A percentile compares a stretch with the other conserved stretches of the same genome.
Conservation (phyloP, 1,140 invertebrate species). For the Meteorus sp. region DNA sequence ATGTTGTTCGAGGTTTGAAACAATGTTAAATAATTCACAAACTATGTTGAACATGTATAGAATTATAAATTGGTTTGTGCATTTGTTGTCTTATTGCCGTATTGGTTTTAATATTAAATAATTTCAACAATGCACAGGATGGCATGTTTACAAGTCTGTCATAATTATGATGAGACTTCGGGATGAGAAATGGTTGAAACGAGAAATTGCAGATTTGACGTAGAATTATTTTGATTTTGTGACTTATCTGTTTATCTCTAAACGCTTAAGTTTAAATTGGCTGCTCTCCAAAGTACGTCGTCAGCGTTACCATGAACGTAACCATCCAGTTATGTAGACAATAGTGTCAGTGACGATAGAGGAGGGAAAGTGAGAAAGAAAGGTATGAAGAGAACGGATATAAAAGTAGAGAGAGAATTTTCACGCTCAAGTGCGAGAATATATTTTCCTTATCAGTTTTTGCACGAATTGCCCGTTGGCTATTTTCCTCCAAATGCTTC, state of each 20-base stretch:
- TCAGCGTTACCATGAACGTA: background rate
- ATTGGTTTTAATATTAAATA: no score
- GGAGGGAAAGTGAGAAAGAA: background rate
- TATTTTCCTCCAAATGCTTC: background rate
- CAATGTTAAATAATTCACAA: no score
- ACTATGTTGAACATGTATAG: no score
- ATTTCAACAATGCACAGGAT: no score
- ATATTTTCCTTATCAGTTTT: conserved; percentile 19
- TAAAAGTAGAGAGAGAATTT: background rate
- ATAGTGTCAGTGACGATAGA: background rate
- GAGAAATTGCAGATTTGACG: background rate
- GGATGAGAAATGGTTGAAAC: no score
- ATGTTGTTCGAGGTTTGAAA: no score
- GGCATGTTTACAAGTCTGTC: no score
- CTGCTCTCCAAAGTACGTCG: conserved; percentile 6
- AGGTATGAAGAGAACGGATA: background rate
- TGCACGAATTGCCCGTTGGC: background rate
- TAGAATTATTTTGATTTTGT: background rate
- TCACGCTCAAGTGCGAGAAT: conserved; percentile 2
- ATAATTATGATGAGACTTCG: no score
- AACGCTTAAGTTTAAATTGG: conserved; percentile 15
- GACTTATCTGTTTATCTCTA: conserved; percentile 5
- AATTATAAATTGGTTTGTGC: no score
- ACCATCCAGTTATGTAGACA: background rate
- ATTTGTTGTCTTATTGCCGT: no score